These are phyloP conservation scores for Sebastiscus albofasciatus DNA, from an alignment of 2,797 vertebrate species.

Conservation along the genomic window DNA sequence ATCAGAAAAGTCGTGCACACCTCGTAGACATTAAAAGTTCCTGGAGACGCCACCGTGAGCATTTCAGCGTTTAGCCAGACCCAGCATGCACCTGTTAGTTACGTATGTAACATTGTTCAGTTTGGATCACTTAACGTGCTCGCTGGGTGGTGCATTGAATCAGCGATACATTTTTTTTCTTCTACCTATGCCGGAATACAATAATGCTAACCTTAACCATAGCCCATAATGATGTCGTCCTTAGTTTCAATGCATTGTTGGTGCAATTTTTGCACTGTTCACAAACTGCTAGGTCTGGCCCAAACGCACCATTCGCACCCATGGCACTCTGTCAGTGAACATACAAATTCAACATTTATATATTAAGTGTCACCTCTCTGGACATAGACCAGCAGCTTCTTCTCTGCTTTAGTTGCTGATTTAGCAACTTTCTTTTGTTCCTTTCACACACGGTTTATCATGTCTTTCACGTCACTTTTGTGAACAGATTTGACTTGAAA, in stretches of 20 bases:
- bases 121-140: not conserved
- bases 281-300: not conserved
- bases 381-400: not conserved
- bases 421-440: not conserved
- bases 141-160: too few relatives aligned
- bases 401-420: not conserved
- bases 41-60: not conserved
- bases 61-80: not conserved
- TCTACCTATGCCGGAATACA: not conserved
- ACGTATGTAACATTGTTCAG: not conserved
- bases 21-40: not conserved
- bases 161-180: not conserved
- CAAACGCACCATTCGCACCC: rapidly evolving
- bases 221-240: not conserved
- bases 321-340: not conserved
- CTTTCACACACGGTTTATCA: not conserved
- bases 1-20: not conserved
- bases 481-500: not conserved
- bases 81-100: not conserved
- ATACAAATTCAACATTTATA: not conserved
- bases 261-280: not conserved
- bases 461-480: not conserved
- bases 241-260: not conserved
- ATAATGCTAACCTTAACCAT: too few relatives aligned
- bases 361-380: not conserved